Conservation (phyloP, 2,888 invertebrate species). For the Teleogryllus oceanicus region DNA sequence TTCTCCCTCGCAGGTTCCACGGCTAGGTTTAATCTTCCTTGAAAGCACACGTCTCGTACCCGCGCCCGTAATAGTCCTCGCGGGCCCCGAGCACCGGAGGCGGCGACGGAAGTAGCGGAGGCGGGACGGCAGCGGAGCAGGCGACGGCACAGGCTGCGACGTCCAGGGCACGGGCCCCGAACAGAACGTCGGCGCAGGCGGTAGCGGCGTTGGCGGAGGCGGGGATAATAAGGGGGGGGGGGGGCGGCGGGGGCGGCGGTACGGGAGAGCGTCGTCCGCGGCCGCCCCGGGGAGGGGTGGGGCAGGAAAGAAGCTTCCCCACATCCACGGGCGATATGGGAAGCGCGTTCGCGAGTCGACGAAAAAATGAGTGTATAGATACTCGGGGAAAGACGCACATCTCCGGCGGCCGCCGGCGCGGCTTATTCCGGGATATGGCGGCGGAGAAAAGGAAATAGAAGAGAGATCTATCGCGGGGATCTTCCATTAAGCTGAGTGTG, state of each 20-base stretch:
- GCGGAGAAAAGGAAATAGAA: not conserved
- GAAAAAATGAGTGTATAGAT: not conserved
- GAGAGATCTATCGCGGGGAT: not conserved
- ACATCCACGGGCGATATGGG: not conserved
- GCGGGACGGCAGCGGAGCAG: no score
- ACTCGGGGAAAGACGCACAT: not conserved
- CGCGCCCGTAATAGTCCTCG: not conserved
- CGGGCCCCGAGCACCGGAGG: no score
- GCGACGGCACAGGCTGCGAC: no score
- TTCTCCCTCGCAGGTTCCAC: not conserved
- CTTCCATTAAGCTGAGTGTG: not conserved
- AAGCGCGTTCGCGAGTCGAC: not conserved
- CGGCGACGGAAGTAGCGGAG: no score
- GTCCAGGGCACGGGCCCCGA: no score
- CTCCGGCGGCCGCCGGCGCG: not conserved
- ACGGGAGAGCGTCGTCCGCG: not conserved
- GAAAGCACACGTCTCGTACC: not conserved
- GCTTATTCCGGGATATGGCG: constrained; percentile 6
- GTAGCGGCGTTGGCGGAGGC: no score
- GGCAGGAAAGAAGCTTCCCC: not conserved
- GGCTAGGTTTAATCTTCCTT: constrained; percentile 6
- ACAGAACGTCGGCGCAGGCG: no score
- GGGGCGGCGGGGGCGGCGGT: not conserved
- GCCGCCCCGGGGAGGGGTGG: not conserved
- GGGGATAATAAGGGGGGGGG: not conserved